A percentile compares a stretch with the other conserved stretches of the same genome.
phyloP scores from a whole-genome alignment of 2,113 vertebrate genomes.

The Rallus limicola region DNA sequence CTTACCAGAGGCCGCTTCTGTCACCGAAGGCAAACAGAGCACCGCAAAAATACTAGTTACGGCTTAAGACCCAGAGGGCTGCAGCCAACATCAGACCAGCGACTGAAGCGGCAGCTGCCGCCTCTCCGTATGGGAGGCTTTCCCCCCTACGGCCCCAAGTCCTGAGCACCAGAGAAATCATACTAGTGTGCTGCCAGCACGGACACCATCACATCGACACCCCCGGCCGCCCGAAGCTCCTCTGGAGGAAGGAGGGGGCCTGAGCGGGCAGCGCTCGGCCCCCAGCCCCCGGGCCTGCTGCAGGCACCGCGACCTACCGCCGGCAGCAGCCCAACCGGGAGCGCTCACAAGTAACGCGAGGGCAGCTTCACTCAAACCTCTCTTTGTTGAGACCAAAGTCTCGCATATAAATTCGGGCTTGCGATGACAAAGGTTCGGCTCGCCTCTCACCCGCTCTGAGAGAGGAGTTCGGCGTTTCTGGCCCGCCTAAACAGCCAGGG shows the following conservation, averaged over 20 bases:
- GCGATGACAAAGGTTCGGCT: not conserved
- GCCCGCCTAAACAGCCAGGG: not conserved
- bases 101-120: not conserved
- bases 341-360: rapidly evolving
- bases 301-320: not conserved
- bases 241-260: rapidly evolving
- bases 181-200: not conserved
- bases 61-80: not conserved
- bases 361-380: not conserved
- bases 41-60: not conserved
- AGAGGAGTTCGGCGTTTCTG: not conserved
- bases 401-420: not conserved
- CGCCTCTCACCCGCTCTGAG: not conserved
- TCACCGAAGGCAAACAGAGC: slow-evolving; percentile 17
- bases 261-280: not conserved
- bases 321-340: not conserved
- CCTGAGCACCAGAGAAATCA: not conserved
- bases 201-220: not conserved
- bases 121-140: not conserved
- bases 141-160: not conserved
- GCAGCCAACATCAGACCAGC: not conserved
- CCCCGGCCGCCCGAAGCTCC: not conserved
- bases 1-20: slow-evolving; percentile 9
- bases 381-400: not conserved
- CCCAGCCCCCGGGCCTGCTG: not conserved